Conservation (phyloP, 2,113 vertebrate genomes). For the Globicephala melas region DNA sequence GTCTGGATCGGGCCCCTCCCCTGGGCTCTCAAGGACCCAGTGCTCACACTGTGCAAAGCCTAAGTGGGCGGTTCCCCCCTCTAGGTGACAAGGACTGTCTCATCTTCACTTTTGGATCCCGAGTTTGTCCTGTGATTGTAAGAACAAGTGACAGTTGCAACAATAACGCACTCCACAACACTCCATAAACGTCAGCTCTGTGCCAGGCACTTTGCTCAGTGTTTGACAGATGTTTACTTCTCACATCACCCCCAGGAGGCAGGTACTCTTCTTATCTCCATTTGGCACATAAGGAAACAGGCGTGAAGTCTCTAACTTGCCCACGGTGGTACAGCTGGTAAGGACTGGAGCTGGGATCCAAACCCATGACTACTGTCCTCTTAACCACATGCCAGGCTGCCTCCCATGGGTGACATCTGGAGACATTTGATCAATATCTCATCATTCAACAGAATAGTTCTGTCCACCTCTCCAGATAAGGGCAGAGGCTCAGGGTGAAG, state of each 20-base stretch:
- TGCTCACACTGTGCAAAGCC: background rate
- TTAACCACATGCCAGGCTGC: background rate
- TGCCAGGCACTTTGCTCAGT: background rate
- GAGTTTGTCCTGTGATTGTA: background rate
- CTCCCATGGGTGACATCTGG: background rate
- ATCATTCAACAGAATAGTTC: background rate
- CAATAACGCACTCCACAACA: background rate
- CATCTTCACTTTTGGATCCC: background rate
- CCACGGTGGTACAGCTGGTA: rapidly evolving
- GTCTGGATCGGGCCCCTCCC: background rate
- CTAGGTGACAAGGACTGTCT: background rate
- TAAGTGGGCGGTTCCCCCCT: background rate
- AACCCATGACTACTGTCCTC: background rate
- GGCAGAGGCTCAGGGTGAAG: background rate
- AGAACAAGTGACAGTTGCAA: background rate
- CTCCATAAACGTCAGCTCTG: rapidly evolving
- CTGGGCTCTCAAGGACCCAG: background rate
- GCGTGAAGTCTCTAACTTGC: background rate
- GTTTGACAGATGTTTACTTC: background rate
- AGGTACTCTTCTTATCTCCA: background rate
- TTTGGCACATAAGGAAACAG: background rate
- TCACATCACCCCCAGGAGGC: background rate
- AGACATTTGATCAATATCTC: rapidly evolving
- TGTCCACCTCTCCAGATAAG: background rate
- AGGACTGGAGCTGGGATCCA: background rate